phyloP scores from a whole-genome alignment of 2,888 invertebrate species.

The Drosophila recens region DNA sequence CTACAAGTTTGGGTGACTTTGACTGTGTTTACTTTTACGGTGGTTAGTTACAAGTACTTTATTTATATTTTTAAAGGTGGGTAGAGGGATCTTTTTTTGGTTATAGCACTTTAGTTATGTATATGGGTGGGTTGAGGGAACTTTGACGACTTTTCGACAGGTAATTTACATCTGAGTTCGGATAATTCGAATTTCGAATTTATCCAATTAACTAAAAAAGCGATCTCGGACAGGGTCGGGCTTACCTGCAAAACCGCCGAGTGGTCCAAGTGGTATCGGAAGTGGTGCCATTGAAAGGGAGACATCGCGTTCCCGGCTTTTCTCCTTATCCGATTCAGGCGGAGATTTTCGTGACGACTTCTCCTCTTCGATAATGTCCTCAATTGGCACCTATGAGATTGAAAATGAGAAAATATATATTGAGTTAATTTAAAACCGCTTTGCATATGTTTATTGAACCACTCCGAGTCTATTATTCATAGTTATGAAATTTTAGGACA shows the following conservation, averaged over 20 bases:
- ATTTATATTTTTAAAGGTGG: conserved; percentile 34
- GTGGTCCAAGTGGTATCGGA: conserved; percentile 85
- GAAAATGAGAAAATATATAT: not conserved
- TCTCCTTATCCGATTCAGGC: conserved; percentile 89
- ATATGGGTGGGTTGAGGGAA: conserved; percentile 1
- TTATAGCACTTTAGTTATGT: conserved; percentile 27
- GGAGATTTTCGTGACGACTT: conserved; percentile 89
- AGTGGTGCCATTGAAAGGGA: conserved; percentile 85
- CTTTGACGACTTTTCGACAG: conserved; percentile 40
- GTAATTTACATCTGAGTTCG: conserved; percentile 45
- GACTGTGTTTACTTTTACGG: conserved; percentile 72
- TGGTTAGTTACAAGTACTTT: conserved; percentile 56
- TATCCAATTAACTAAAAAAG: conserved; percentile 18
- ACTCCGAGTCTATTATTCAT: too few relatives aligned
- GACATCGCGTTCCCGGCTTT: conserved; percentile 88
- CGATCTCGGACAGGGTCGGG: not conserved
- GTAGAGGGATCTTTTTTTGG: conserved; percentile 28
- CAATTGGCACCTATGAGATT: conserved; percentile 86
- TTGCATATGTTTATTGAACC: too few relatives aligned
- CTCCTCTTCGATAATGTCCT: conserved; percentile 89
- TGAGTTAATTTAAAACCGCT: too few relatives aligned
- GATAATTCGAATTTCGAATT: not conserved
- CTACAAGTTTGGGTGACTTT: conserved; percentile 65
- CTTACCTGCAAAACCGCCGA: conserved; percentile 85
- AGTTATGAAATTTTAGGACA: too few relatives aligned